Conservation (phyloP, 2,113 vertebrate genomes). For the Chloroceryle aenea region DNA sequence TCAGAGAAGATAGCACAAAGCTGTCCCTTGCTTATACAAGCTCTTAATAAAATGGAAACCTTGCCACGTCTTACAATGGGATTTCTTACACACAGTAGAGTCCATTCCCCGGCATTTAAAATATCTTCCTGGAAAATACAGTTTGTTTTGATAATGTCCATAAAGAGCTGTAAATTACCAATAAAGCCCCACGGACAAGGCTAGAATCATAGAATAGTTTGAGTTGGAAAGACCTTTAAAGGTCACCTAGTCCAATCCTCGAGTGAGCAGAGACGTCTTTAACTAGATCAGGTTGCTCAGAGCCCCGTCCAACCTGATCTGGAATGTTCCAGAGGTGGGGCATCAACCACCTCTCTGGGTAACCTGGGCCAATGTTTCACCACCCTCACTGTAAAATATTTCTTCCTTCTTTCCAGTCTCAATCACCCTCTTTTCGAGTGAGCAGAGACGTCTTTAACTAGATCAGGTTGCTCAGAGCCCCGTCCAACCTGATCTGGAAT, state of each 20-base stretch:
- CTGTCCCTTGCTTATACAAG: background rate
- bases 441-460: background rate
- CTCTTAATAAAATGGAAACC: slow-evolving; percentile 59
- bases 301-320: background rate
- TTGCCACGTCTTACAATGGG: background rate
- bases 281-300: background rate
- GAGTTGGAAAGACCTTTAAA: background rate
- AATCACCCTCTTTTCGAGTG: background rate
- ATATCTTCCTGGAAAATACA: background rate
- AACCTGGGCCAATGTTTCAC: background rate
- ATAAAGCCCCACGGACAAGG: background rate
- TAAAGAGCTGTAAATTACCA: background rate
- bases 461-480: background rate
- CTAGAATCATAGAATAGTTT: background rate
- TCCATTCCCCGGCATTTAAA: background rate
- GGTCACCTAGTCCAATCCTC: background rate
- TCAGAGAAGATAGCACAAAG: background rate
- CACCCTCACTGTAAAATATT: background rate
- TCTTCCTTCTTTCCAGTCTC: background rate
- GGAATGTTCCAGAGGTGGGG: background rate
- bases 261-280: background rate
- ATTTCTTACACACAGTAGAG: background rate
- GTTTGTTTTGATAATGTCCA: background rate
- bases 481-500: background rate
- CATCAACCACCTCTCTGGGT: background rate